Percentiles rank a stretch among this genome's conserved stretches.
These are phyloP conservation scores for Metacarcinus magister DNA, from an alignment of 2,888 invertebrate genomes.

Conservation along the genomic window DNA sequence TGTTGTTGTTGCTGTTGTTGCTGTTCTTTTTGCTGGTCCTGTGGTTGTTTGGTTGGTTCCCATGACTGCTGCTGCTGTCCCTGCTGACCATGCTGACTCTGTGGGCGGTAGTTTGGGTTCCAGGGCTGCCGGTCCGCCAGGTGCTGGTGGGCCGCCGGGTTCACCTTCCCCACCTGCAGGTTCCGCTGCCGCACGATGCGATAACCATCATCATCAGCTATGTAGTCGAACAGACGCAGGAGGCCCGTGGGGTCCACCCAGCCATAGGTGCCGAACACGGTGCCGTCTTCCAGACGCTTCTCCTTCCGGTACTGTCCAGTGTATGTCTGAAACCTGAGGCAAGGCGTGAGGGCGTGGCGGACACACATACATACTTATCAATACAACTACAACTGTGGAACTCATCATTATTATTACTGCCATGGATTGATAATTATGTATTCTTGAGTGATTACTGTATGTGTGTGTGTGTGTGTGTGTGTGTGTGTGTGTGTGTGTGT, in stretches of 20 bases:
- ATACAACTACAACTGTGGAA: neutral
- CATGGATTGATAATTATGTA: neutral
- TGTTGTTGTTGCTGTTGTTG: slow-evolving; percentile 37
- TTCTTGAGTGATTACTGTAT: neutral
- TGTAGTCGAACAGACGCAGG: slow-evolving; percentile 93
- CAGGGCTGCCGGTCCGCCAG: slow-evolving; percentile 47
- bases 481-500: slow-evolving; percentile 58
- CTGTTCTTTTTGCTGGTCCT: neutral
- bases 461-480: slow-evolving; percentile 51
- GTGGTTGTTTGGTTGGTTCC: neutral
- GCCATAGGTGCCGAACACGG: slow-evolving; percentile 93
- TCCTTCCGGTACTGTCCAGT: slow-evolving; percentile 96
- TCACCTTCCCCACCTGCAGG: neutral
- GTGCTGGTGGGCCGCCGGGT: slow-evolving; percentile 30
- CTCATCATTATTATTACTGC: neutral
- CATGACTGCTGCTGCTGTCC: slow-evolving; percentile 13
- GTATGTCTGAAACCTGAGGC: slow-evolving; percentile 90
- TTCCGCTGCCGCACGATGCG: slow-evolving; percentile 89
- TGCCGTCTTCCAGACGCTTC: slow-evolving; percentile 89
- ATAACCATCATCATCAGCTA: slow-evolving; percentile 93
- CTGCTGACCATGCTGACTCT: slow-evolving; percentile 53
- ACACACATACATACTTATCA: neutral
- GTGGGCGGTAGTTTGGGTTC: slow-evolving; percentile 44
- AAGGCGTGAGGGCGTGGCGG: neutral
- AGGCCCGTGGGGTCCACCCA: slow-evolving; percentile 94